Evolutionary conservation across 2,888 invertebrate genomes (phyloP).

Genomic region (Heliconius sara): DNA sequence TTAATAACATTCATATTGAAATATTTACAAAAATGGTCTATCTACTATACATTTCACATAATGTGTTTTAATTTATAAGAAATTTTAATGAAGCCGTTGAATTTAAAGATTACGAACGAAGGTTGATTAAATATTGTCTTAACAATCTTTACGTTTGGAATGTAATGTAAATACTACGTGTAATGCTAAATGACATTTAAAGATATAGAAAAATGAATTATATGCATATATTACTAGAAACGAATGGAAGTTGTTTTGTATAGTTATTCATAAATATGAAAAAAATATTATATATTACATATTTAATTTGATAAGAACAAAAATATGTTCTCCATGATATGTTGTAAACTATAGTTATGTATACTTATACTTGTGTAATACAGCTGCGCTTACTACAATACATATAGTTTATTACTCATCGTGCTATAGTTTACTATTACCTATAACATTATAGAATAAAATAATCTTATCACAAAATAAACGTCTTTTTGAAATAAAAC

Average conservation of each 20-base stretch:
- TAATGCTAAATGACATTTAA: not conserved
- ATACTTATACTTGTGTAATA: not conserved
- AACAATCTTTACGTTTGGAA: not conserved
- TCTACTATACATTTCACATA: constrained; percentile 7
- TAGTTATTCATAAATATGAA: not conserved
- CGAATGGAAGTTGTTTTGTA: not conserved
- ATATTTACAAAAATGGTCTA: constrained; percentile 42
- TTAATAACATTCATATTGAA: constrained; percentile 23
- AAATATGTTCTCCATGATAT: not conserved
- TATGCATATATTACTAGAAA: not conserved
- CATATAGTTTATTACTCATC: not conserved
- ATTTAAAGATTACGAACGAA: not conserved
- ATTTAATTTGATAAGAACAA: not conserved
- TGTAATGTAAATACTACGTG: not conserved
- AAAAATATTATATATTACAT: not conserved
- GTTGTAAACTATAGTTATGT: not conserved
- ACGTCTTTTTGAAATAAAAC: constrained; percentile 2
- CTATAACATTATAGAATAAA: constrained; percentile 1
- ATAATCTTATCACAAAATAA: not conserved
- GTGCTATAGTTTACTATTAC: not conserved
- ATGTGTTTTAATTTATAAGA: not conserved
- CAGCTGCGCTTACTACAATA: constrained; percentile 1
- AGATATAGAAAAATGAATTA: not conserved
- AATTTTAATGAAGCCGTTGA: not conserved
- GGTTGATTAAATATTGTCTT: not conserved